Percentiles rank a stretch among this genome's conserved stretches.
Conservation (phyloP, 2,888 invertebrate genomes). For the Xylota sylvarum region DNA sequence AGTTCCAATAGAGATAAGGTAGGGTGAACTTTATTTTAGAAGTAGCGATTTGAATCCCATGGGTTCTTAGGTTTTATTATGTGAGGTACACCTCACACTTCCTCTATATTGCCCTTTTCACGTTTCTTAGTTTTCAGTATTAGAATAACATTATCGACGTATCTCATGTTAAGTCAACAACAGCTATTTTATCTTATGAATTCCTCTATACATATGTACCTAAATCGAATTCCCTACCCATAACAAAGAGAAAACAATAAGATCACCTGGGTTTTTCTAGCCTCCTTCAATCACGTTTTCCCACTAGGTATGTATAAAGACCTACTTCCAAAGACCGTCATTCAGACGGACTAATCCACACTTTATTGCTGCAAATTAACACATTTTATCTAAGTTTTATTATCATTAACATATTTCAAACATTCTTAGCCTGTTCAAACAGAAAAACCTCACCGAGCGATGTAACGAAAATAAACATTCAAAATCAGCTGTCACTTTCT, state of each 20-base stretch:
- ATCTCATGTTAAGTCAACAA: no score
- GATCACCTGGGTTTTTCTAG: neutral
- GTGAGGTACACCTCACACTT: no score
- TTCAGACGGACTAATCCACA: neutral
- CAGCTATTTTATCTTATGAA: no score
- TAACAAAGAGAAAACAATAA: neutral
- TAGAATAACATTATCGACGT: no score
- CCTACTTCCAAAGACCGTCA: conserved; percentile 4
- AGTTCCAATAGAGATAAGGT: no score
- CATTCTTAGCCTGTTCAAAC: conserved; percentile 60
- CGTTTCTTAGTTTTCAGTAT: no score
- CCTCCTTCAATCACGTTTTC: conserved; percentile 8
- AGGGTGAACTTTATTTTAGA: no score
- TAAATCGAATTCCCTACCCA: neutral
- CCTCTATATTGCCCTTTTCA: no score
- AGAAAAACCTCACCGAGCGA: conserved; percentile 47
- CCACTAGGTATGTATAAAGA: neutral
- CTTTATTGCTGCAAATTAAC: conserved; percentile 54
- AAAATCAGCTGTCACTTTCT: conserved; percentile 70
- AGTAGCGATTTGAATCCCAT: no score
- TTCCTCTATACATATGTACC: no score
- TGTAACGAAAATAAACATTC: conserved; percentile 66
- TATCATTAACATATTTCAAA: conserved; percentile 62
- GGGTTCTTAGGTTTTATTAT: no score
- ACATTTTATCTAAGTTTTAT: conserved; percentile 53